phyloP scores from a whole-genome alignment of 2,113 vertebrate genomes.

The Gopherus evgoodei region DNA sequence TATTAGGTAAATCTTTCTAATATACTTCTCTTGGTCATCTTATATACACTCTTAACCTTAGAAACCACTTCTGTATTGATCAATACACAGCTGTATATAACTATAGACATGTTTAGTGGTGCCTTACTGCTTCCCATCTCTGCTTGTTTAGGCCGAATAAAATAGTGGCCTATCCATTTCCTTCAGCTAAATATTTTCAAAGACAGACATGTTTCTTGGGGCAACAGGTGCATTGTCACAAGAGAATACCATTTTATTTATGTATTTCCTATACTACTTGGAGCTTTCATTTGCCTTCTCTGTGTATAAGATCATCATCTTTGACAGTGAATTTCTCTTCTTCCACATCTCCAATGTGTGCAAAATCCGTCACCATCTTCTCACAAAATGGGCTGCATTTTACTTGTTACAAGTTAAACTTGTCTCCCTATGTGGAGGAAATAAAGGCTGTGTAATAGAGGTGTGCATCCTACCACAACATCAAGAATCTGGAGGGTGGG shows the following conservation, averaged over 20 bases:
- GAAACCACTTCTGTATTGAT: background rate
- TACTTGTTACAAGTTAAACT: background rate
- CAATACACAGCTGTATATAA: background rate
- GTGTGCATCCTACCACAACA: background rate
- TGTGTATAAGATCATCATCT: background rate
- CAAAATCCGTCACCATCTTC: background rate
- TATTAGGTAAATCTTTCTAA: background rate
- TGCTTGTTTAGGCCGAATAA: background rate
- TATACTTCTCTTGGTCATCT: background rate
- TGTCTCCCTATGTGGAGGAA: background rate
- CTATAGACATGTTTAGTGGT: background rate
- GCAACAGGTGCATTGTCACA: background rate
- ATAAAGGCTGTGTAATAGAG: background rate
- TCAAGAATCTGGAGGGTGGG: background rate
- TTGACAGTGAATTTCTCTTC: background rate
- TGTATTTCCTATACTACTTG: background rate
- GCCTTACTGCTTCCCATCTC: background rate
- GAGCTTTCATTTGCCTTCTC: background rate
- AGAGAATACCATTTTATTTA: background rate
- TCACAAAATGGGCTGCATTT: background rate
- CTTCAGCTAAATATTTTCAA: background rate
- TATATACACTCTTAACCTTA: background rate
- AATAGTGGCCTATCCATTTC: background rate
- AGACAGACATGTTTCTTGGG: background rate
- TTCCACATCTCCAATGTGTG: background rate